Percentiles rank a stretch among this genome's conserved stretches.
These are phyloP conservation scores for Alauda arvensis DNA, from an alignment of 2,797 vertebrate genomes.

Conservation along the genomic window DNA sequence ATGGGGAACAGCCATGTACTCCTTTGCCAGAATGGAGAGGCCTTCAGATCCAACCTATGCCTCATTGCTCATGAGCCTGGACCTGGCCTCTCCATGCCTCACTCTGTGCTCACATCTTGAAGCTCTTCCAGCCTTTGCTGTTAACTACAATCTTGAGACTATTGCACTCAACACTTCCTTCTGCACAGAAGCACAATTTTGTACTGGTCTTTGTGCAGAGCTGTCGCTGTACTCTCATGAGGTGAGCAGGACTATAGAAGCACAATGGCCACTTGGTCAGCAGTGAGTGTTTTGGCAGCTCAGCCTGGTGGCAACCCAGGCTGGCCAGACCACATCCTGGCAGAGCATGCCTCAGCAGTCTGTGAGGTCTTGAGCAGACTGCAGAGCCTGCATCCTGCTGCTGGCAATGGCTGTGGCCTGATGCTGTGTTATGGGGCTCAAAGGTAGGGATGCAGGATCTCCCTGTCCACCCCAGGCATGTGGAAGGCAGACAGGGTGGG, in stretches of 20 bases:
- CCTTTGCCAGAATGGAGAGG: neutral
- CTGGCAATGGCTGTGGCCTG: neutral
- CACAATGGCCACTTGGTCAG: rapidly evolving
- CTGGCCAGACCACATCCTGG: neutral
- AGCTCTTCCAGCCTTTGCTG: neutral
- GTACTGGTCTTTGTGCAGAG: neutral
- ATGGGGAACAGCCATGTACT: neutral
- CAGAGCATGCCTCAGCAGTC: neutral
- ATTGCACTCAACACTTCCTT: neutral
- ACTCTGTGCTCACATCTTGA: neutral
- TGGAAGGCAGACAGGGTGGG: neutral
- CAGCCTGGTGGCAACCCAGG: neutral
- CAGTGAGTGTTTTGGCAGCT: neutral
- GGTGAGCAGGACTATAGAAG: neutral
- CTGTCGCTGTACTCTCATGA: neutral
- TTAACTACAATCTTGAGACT: rapidly evolving
- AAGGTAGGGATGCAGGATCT: neutral
- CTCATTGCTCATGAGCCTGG: neutral
- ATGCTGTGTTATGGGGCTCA: neutral
- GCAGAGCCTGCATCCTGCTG: neutral
- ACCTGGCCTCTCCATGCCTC: neutral
- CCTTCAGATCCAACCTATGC: neutral
- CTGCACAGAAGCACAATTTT: neutral
- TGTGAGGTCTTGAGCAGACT: neutral
- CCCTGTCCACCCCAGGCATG: neutral